Conservation (phyloP, 2,113 vertebrate genomes). For the Oryzias melastigma region DNA sequence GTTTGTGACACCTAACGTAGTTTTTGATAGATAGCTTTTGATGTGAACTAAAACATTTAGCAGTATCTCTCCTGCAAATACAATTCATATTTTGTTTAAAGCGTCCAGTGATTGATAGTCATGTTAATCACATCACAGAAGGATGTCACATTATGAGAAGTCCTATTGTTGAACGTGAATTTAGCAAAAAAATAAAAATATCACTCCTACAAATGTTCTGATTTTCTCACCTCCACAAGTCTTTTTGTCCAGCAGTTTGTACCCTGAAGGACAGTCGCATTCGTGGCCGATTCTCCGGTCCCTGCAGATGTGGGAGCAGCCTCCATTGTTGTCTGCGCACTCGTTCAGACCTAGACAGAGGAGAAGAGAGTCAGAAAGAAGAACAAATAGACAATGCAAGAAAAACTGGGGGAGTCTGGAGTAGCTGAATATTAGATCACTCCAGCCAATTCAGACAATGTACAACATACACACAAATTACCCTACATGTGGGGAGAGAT, state of each 20-base stretch:
- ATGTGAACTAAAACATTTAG: too few relatives aligned
- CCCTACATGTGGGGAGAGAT: neutral
- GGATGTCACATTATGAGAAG: too few relatives aligned
- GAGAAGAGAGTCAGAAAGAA: neutral
- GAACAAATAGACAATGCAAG: slow-evolving; percentile 14
- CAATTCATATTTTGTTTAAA: too few relatives aligned
- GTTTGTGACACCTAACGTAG: too few relatives aligned
- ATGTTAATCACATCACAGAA: too few relatives aligned
- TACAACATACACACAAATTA: slow-evolving; percentile 20
- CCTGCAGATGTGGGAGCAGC: slow-evolving; percentile 95
- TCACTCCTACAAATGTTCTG: neutral
- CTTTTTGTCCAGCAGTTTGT: slow-evolving; percentile 94
- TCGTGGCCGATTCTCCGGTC: slow-evolving; percentile 90
- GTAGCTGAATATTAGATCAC: slow-evolving; percentile 25
- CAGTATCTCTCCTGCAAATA: too few relatives aligned
- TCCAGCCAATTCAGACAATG: slow-evolving; percentile 2
- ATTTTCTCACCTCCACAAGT: slow-evolving; percentile 88
- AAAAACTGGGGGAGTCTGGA: slow-evolving; percentile 5
- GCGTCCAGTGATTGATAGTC: too few relatives aligned
- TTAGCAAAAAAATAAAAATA: too few relatives aligned
- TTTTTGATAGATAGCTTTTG: too few relatives aligned
- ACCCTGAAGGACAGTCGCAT: slow-evolving; percentile 92
- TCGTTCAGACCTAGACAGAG: slow-evolving; percentile 71
- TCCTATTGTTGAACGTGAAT: too few relatives aligned
- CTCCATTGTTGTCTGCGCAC: slow-evolving; percentile 90